phyloP scores from a whole-genome alignment of 2,888 invertebrate species.

The Julus scandinavius region DNA sequence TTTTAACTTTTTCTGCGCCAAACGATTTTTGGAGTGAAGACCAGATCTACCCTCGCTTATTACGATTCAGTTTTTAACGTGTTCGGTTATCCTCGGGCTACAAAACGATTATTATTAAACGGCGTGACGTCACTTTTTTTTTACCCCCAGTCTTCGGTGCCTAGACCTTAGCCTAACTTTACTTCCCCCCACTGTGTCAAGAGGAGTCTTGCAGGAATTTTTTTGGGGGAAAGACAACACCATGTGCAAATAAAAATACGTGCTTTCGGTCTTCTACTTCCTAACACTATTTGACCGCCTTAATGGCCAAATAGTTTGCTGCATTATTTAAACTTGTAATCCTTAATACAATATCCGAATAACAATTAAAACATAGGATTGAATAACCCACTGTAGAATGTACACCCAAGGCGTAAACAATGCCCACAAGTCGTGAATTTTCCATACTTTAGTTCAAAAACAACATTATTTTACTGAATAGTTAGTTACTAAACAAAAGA shows the following conservation, averaged over 20 bases:
- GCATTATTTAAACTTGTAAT: background rate
- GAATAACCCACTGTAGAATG: no score
- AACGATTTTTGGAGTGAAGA: background rate
- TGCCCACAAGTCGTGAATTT: no score
- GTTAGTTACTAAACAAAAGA: no score
- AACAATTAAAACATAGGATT: no score
- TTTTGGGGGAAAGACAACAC: background rate
- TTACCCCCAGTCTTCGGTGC: background rate
- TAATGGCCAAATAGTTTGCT: background rate
- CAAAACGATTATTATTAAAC: conserved; percentile 14
- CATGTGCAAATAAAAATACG: background rate
- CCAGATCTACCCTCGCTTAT: background rate
- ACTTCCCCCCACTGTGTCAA: background rate
- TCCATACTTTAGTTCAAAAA: no score
- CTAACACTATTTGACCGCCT: background rate
- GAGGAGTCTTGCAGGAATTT: background rate
- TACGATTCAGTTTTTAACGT: background rate
- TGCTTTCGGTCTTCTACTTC: background rate
- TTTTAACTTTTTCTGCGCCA: background rate
- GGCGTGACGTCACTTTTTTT: background rate
- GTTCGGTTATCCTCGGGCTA: background rate
- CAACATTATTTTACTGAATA: no score
- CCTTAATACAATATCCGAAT: background rate
- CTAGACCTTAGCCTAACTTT: background rate
- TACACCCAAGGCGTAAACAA: no score